Evolutionary conservation across 2,113 vertebrate species (phyloP).

Genomic region (Macaca nemestrina): DNA sequence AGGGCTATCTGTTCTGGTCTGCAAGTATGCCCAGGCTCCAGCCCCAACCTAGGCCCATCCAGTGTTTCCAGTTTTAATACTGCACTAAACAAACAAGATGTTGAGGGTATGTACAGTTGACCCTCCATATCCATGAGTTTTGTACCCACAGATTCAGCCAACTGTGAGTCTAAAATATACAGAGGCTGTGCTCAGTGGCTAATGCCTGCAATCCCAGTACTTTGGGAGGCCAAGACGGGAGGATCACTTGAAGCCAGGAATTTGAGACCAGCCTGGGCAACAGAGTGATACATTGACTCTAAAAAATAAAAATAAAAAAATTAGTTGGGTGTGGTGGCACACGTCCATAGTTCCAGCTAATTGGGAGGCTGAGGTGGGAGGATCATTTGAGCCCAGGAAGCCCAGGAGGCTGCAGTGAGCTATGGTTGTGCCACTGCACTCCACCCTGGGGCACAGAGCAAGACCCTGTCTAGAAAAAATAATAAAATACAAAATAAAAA

Average conservation of each 20-base stretch:
- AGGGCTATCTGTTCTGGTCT: not conserved
- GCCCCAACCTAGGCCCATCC: not conserved
- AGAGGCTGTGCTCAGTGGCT: not conserved
- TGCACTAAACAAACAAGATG: not conserved
- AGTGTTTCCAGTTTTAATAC: not conserved
- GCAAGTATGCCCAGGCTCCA: not conserved
- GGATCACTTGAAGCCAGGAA: not conserved
- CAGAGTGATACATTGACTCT: not conserved
- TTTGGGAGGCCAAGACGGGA: not conserved
- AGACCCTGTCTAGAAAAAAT: not conserved
- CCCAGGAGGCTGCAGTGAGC: not conserved
- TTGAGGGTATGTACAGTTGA: not conserved
- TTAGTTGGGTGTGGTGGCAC: not conserved
- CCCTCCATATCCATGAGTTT: not conserved
- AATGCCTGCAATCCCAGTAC: not conserved
- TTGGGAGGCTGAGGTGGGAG: not conserved
- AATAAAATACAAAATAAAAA: not conserved
- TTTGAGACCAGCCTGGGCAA: not conserved
- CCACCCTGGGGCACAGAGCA: not conserved
- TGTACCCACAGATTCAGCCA: not conserved
- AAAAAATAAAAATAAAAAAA: not conserved
- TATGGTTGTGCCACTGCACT: not conserved
- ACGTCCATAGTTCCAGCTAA: not conserved
- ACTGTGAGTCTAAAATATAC: not conserved
- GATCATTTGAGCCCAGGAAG: not conserved